Percentiles rank a stretch among this genome's conserved stretches.
Conservation (phyloP, 2,888 invertebrate genomes). For the Lepidonotus clava region DNA sequence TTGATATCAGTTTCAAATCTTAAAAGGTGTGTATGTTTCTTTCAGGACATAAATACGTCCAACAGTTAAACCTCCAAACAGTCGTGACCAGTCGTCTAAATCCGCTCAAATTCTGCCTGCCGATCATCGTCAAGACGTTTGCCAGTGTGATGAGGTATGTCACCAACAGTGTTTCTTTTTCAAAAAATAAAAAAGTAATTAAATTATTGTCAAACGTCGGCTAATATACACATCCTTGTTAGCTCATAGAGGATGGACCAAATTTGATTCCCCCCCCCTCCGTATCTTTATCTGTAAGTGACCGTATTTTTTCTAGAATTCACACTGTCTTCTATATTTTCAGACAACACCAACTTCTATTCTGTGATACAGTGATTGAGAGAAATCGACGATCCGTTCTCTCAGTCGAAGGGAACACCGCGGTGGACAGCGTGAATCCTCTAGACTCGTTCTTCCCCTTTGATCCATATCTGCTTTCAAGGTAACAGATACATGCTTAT, state of each 20-base stretch:
- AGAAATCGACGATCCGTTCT: conserved; percentile 84
- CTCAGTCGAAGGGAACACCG: conserved; percentile 81
- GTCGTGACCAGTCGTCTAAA: conserved; percentile 93
- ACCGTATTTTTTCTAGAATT: no score
- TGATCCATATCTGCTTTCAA: conserved; percentile 89
- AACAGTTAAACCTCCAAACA: conserved; percentile 90
- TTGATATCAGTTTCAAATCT: no score
- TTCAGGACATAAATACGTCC: conserved; percentile 89
- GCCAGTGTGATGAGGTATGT: conserved; percentile 79
- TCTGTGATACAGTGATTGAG: conserved; percentile 94
- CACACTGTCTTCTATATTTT: no score
- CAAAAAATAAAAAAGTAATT: no score
- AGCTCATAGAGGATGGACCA: not conserved
- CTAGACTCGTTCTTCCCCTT: conserved; percentile 92
- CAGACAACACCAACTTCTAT: conserved; percentile 90
- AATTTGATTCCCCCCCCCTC: no score
- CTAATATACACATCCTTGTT: not conserved
- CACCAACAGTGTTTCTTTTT: no score
- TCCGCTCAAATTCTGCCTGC: conserved; percentile 90
- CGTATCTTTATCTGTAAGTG: no score
- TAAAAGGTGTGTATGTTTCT: no score
- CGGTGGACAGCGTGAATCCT: conserved; percentile 73
- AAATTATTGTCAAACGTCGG: not conserved
- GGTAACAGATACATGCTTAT: no score
- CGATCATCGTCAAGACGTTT: conserved; percentile 79